Conservation (phyloP, 2,797 vertebrate species). For the Phaenicophaeus curvirostris region DNA sequence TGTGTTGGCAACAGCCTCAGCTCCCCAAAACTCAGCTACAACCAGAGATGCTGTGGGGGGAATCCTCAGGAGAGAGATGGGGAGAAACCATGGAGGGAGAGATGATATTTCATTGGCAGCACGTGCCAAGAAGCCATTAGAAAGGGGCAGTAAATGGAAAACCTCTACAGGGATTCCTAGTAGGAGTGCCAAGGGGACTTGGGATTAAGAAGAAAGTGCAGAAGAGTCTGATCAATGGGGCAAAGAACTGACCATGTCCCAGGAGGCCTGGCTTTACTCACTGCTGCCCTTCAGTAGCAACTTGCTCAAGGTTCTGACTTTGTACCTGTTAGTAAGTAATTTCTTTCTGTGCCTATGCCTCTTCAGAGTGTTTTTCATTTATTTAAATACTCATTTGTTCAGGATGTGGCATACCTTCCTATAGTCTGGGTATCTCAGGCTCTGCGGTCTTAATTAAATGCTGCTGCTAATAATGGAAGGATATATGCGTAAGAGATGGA, state of each 20-base stretch:
- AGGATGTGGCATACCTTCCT: not conserved
- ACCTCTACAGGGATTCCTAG: not conserved
- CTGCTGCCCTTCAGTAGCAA: not conserved
- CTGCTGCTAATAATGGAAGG: conserved; percentile 6
- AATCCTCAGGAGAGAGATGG: not conserved
- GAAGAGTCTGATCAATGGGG: not conserved
- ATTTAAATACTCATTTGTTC: not conserved
- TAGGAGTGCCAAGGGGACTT: not conserved
- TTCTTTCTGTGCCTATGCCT: not conserved
- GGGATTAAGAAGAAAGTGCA: not conserved
- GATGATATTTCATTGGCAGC: not conserved
- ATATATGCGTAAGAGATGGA: not conserved
- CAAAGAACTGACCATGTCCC: not conserved
- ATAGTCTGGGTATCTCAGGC: not conserved
- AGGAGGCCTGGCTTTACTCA: not conserved
- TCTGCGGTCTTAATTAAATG: not conserved
- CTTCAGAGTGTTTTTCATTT: not conserved
- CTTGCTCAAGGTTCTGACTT: fast-evolving
- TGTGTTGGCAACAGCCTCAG: not conserved
- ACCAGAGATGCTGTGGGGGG: not conserved
- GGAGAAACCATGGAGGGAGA: not conserved
- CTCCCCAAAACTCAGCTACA: not conserved
- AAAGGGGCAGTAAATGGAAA: not conserved
- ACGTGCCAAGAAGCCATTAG: fast-evolving
- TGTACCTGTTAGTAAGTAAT: not conserved